Evolutionary conservation across 2,888 invertebrate species (phyloP).

Genomic region (Ornithoptera priamus): DNA sequence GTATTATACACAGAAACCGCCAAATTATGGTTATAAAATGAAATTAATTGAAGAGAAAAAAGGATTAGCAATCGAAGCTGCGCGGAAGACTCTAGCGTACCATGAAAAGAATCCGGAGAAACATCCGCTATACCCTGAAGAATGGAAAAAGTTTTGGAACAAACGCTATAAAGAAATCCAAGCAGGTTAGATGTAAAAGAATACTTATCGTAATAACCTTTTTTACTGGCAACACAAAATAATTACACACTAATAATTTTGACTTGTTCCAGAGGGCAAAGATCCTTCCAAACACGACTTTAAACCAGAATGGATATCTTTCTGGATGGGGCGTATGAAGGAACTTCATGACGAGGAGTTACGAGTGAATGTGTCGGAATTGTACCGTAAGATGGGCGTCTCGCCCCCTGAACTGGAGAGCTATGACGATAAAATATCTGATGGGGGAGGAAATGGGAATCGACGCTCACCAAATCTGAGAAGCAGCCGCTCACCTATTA

Average conservation of each 20-base stretch:
- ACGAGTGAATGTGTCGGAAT: slow-evolving; percentile 83
- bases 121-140: slow-evolving; percentile 92
- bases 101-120: slow-evolving; percentile 93
- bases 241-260: background rate
- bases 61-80: slow-evolving; percentile 75
- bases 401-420: slow-evolving; percentile 52
- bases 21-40: slow-evolving; percentile 71
- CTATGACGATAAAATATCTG: background rate
- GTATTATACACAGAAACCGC: slow-evolving; percentile 38
- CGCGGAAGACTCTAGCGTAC: slow-evolving; percentile 84
- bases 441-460: slow-evolving; percentile 1
- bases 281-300: slow-evolving; percentile 91
- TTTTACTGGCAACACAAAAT: background rate
- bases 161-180: slow-evolving; percentile 89
- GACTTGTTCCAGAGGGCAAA: slow-evolving; percentile 78
- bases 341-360: slow-evolving; percentile 87
- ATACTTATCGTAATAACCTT: background rate
- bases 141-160: slow-evolving; percentile 96
- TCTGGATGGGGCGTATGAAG: slow-evolving; percentile 91
- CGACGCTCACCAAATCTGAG: slow-evolving; percentile 17
- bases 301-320: slow-evolving; percentile 93
- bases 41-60: slow-evolving; percentile 75
- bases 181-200: slow-evolving; percentile 54
- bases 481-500: slow-evolving; percentile 6
- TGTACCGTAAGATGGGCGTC: slow-evolving; percentile 81